A percentile compares a stretch with the other conserved stretches of the same genome.
phyloP scores from a whole-genome alignment of 2,888 invertebrate genomes.

The Drosophila hamatofila region DNA sequence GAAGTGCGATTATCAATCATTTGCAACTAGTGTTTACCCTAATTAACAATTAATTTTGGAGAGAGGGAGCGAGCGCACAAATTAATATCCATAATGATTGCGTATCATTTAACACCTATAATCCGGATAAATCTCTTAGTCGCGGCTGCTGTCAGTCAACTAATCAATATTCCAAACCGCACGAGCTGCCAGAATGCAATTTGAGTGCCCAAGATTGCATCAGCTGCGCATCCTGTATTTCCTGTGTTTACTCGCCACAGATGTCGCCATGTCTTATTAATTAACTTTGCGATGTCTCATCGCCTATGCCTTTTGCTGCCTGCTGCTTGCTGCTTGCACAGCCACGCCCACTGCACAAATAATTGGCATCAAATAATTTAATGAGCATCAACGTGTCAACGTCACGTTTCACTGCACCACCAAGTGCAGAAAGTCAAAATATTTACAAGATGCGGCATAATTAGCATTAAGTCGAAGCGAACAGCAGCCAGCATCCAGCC shows the following conservation, averaged over 20 bases:
- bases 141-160: conserved; percentile 7
- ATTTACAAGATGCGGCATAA: conserved; percentile 68
- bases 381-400: conserved; percentile 65
- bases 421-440: conserved; percentile 47
- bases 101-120: neutral
- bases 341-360: conserved; percentile 32
- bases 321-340: neutral
- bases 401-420: conserved; percentile 51
- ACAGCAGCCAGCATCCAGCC: neutral
- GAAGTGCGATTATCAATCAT: neutral
- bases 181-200: conserved; percentile 13
- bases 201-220: conserved; percentile 21
- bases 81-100: neutral
- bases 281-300: conserved; percentile 41
- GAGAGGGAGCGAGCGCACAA: neutral
- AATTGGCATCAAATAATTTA: conserved; percentile 74
- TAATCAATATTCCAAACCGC: conserved; percentile 7
- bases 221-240: conserved; percentile 14
- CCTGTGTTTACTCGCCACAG: conserved; percentile 15
- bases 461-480: conserved; percentile 51
- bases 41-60: neutral
- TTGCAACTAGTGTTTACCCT: neutral
- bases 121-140: neutral
- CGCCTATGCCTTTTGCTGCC: conserved; percentile 11
- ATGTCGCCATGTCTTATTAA: conserved; percentile 46